Conservation (phyloP, 2,113 vertebrate species). For the Amphiprion percula region DNA sequence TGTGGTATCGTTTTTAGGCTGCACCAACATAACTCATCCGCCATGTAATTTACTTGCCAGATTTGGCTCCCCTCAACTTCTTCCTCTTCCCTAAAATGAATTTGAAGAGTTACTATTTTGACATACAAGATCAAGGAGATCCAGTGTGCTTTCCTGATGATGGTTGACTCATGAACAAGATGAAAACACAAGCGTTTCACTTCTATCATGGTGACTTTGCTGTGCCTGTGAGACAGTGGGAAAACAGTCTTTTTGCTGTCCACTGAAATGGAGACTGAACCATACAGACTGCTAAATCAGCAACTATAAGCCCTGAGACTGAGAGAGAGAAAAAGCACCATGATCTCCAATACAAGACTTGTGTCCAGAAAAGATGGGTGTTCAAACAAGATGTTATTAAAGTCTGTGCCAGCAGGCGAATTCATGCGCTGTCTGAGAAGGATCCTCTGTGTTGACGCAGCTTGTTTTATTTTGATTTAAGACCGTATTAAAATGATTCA, state of each 20-base stretch:
- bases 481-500: slow-evolving; percentile 41
- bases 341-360: slow-evolving; percentile 33
- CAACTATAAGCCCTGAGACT: not conserved
- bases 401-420: slow-evolving; percentile 29
- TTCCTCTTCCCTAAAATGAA: too few species aligned
- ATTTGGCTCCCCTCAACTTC: too few species aligned
- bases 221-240: not conserved
- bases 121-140: too few species aligned
- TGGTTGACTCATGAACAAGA: not conserved
- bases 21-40: too few species aligned
- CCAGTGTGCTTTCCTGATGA: too few species aligned
- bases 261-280: slow-evolving; percentile 13
- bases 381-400: slow-evolving; percentile 50
- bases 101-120: too few species aligned
- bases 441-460: slow-evolving; percentile 1
- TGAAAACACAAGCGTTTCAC: not conserved
- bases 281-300: slow-evolving; percentile 6
- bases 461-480: slow-evolving; percentile 39
- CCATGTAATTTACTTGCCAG: too few species aligned
- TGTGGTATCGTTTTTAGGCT: too few species aligned
- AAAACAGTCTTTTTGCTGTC: slow-evolving; percentile 20
- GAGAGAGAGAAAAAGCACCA: not conserved
- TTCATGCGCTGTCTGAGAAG: slow-evolving; percentile 9
- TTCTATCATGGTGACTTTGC: not conserved
- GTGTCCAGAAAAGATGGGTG: slow-evolving; percentile 33